phyloP scores from a whole-genome alignment of 2,797 vertebrate species.

The Pteronotus mesoamericanus region DNA sequence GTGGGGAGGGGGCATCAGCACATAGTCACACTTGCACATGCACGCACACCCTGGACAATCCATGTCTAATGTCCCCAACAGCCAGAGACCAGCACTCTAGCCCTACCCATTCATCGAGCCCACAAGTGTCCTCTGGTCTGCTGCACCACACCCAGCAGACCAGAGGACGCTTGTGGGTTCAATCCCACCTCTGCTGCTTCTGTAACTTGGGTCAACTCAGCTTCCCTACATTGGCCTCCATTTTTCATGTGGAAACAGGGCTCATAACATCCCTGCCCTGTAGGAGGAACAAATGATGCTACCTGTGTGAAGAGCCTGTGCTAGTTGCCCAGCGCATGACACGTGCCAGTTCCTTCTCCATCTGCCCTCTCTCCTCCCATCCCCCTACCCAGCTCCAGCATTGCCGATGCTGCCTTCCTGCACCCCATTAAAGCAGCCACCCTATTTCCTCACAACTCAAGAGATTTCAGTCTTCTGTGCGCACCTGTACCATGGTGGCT shows the following conservation, averaged over 20 bases:
- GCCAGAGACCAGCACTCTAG: not conserved
- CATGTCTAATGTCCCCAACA: not conserved
- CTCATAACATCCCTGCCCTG: not conserved
- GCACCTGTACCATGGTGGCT: not conserved
- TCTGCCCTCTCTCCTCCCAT: not conserved
- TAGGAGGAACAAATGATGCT: not conserved
- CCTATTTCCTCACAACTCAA: not conserved
- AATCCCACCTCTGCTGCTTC: not conserved
- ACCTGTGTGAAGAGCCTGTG: not conserved
- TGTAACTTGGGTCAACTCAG: not conserved
- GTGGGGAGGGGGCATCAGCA: not conserved
- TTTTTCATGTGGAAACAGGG: not conserved
- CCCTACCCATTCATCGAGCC: not conserved
- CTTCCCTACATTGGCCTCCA: not conserved
- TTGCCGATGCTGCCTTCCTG: not conserved
- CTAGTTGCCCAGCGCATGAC: not conserved
- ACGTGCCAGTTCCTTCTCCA: not conserved
- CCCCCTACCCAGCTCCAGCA: not conserved
- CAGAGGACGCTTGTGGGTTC: not conserved
- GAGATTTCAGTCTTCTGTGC: not conserved
- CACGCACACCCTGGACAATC: fast-evolving
- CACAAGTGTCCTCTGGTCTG: no score
- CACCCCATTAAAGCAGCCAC: not conserved
- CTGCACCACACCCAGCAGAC: not conserved
- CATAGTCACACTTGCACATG: no score